phyloP scores from a whole-genome alignment of 2,113 vertebrate species.

The Bubalus kerabau region DNA sequence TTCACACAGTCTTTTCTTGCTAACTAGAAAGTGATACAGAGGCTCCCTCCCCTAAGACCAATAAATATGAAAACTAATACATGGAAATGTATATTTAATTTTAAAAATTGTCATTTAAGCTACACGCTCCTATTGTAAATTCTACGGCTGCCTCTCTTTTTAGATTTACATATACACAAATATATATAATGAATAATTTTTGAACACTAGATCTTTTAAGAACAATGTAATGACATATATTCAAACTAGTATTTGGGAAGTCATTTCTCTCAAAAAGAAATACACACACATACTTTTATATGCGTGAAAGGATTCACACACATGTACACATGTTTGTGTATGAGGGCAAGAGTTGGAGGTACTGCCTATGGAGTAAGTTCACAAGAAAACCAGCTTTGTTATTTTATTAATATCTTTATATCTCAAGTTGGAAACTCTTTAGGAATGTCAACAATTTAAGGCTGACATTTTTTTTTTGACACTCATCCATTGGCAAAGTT shows the following conservation, averaged over 20 bases:
- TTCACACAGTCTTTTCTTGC: neutral
- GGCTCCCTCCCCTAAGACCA: neutral
- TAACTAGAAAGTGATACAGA: neutral
- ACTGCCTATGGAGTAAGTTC: neutral
- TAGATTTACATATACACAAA: neutral
- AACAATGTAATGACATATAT: neutral
- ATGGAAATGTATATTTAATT: neutral
- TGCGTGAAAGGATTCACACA: rapidly evolving
- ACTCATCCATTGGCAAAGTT: neutral
- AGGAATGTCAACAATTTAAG: neutral
- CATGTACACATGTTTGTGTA: neutral
- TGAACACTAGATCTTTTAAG: neutral
- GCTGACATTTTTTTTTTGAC: neutral
- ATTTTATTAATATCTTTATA: neutral
- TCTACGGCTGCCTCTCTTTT: neutral
- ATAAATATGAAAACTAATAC: neutral
- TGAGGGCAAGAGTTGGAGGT: neutral
- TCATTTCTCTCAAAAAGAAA: neutral
- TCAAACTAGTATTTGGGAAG: neutral
- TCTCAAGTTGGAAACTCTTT: neutral
- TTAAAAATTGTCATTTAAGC: neutral
- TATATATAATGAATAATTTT: neutral
- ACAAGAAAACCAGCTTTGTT: neutral
- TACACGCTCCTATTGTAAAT: neutral
- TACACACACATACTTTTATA: neutral